phyloP scores from a whole-genome alignment of 2,888 invertebrate species.

The Clunio marinus region DNA sequence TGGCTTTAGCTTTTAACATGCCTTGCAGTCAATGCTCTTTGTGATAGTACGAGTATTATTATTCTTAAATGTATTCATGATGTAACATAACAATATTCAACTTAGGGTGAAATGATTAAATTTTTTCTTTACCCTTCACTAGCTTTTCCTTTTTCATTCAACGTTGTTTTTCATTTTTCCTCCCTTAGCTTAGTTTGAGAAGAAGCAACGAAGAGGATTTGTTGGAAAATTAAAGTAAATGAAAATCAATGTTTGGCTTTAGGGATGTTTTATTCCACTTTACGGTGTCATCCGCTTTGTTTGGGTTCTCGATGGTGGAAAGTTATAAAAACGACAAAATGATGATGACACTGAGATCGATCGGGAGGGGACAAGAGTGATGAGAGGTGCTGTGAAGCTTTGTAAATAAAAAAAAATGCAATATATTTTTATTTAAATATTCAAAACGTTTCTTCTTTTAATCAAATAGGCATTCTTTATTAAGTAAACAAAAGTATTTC shows the following conservation, averaged over 20 bases:
- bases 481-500: no score
- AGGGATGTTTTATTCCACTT: conserved; percentile 25
- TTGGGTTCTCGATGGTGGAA: not conserved
- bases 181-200: not conserved
- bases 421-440: no score
- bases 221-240: conserved; percentile 28
- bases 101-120: conserved; percentile 36
- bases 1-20: conserved; percentile 15
- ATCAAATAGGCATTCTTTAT: no score
- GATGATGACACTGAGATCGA: not conserved
- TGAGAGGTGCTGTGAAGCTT: no score
- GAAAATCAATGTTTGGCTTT: conserved; percentile 38
- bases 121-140: conserved; percentile 13
- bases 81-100: conserved; percentile 9
- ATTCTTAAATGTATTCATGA: conserved; percentile 27
- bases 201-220: conserved; percentile 2
- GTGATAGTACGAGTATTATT: conserved; percentile 7
- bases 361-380: no score
- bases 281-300: not conserved
- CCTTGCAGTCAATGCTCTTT: conserved; percentile 5
- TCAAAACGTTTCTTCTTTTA: no score
- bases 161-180: no score
- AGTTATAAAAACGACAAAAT: conserved; percentile 9
- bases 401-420: no score
- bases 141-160: not conserved